Evolutionary conservation across 2,888 invertebrate genomes (phyloP), one percentile per base, ranked within the genome.

Genomic region (Ctenicera cuprea): DNA sequence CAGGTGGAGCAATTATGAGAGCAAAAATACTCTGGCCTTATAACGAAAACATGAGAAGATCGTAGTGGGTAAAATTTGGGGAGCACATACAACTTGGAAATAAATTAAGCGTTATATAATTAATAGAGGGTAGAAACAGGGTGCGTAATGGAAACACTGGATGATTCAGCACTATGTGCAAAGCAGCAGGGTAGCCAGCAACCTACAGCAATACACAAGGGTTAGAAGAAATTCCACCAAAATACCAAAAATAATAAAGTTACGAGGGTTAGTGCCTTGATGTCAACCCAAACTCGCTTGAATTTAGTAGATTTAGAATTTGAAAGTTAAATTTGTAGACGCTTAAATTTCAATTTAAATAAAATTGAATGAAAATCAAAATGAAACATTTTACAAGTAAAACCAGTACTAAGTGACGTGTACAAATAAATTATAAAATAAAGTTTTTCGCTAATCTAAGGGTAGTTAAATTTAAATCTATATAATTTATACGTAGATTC

Each of bases 41-140:
- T 63, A 63, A 73, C 37, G 50, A 67, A 73, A 68, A 64, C 73
- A 68, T 59, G 73, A 73, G 62, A 73, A 63, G 50, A 50, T 30
- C 69, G 69, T 48, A 52, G 73, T 52, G 64, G 69, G 68, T 69
- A 65, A 73, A 73, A 65, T 73, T 69, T 66, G 64, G 64, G 67
- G 50, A 59, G 73, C 59, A 73, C 69, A 73, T 59, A 73, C 69
- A 73, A 73, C 73, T 73, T 69, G 73, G 59, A 73, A 73, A 73
- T 73, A 73, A 73, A 73, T 73, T 73, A 73, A 73, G 73, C 73
- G 73, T 73, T 73, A 73, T 73, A 69, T 73, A 73, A 73, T 73
- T 73, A 73, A 73, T 73, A 70, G 73, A 67, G 73, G 69, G 73
- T 70, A 70, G 73, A 65, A 73, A 69, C 59, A 65, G 69, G 69